Percentiles rank a stretch among this genome's conserved stretches.
These are phyloP conservation scores for Laothoe populi DNA, from an alignment of 2,888 invertebrate species.

Conservation along the genomic window DNA sequence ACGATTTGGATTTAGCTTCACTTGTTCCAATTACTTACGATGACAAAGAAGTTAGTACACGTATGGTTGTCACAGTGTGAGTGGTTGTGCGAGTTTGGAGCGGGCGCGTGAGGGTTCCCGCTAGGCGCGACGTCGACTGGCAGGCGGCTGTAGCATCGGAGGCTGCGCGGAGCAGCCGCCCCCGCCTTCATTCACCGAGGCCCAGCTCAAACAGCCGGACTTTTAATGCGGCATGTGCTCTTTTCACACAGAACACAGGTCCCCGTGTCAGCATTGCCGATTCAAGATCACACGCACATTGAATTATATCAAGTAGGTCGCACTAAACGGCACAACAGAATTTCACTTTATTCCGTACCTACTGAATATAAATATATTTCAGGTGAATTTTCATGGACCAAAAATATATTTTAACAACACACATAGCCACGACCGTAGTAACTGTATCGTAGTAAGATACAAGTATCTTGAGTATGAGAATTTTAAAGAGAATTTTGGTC, in stretches of 20 bases:
- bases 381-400: no score
- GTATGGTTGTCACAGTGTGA: constrained; percentile 66
- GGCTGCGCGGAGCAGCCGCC: constrained; percentile 76
- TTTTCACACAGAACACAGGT: constrained; percentile 66
- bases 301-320: constrained; percentile 43
- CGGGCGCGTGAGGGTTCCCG: constrained; percentile 66
- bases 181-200: constrained; percentile 80
- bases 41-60: constrained; percentile 59
- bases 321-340: neutral
- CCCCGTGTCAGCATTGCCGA: constrained; percentile 57
- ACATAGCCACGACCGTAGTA: no score
- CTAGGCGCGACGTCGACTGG: constrained; percentile 77
- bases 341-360: neutral
- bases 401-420: no score
- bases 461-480: no score
- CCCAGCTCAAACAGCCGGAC: constrained; percentile 75
- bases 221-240: constrained; percentile 78
- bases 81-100: constrained; percentile 53
- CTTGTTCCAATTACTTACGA: constrained; percentile 62
- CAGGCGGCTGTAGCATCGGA: constrained; percentile 67
- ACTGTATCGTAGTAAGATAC: no score
- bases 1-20: neutral
- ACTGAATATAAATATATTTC: no score
- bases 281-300: constrained; percentile 58
- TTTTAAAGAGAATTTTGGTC: no score